Evolutionary conservation across 2,888 invertebrate species (phyloP).

Genomic region (Drosophila mayaguana): DNA sequence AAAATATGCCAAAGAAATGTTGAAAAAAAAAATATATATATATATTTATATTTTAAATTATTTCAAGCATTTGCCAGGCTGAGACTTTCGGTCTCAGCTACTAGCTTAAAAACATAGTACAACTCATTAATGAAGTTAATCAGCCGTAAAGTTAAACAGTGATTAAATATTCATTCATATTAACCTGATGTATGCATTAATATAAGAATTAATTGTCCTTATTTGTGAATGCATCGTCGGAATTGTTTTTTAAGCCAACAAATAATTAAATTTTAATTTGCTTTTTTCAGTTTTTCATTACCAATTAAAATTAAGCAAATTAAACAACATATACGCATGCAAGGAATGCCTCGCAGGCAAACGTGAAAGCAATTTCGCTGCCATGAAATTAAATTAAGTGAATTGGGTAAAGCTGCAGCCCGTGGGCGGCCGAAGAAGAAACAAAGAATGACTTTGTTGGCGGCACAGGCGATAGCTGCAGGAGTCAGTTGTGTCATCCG

Average conservation of each 20-base stretch:
- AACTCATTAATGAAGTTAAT: slow-evolving; percentile 11
- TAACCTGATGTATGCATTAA: slow-evolving; percentile 18
- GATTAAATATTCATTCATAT: slow-evolving; percentile 11
- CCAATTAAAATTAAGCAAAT: slow-evolving; percentile 31
- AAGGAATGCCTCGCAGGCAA: slow-evolving; percentile 4
- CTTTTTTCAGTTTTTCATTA: slow-evolving; percentile 37
- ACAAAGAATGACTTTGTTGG: slow-evolving; percentile 20
- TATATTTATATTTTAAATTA: too few relatives aligned
- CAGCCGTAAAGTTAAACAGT: not conserved
- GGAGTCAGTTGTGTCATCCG: slow-evolving; percentile 6
- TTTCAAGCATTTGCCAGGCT: not conserved
- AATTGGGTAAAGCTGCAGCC: slow-evolving; percentile 28
- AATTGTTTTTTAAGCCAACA: slow-evolving; percentile 49
- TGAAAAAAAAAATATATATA: not conserved
- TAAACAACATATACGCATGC: not conserved
- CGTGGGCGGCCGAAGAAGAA: slow-evolving; percentile 3
- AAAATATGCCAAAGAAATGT: not conserved
- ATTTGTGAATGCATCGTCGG: slow-evolving; percentile 33
- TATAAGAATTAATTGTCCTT: slow-evolving; percentile 23
- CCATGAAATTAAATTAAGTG: slow-evolving; percentile 53
- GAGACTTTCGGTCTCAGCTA: too few relatives aligned
- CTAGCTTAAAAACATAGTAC: not conserved
- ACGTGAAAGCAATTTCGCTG: slow-evolving; percentile 38
- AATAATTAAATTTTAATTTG: slow-evolving; percentile 59
- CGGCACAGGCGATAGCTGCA: not conserved